Base-by-base conservation (phyloP, 2,888 invertebrate species). In the Branchipolynoe longqiensis region DNA sequence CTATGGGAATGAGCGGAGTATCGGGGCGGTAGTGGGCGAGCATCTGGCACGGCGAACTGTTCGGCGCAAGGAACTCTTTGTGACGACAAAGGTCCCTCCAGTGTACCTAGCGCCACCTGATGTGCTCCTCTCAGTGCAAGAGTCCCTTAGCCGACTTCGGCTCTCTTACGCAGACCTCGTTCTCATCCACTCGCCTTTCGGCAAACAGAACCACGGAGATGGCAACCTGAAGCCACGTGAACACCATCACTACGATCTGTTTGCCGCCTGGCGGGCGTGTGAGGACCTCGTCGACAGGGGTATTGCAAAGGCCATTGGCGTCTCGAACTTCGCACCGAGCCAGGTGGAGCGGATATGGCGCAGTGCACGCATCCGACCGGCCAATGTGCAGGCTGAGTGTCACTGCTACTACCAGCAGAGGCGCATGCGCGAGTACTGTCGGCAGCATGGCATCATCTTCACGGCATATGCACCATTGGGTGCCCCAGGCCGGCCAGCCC, bases 51-150 rank as follows among this genome's bases (percentile, higher is more conserved):
- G 41, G 36, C 31, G 48, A 28, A 69, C 14, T 31, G 25, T 69
- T 12, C 41, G 73, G 36, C 64, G 84, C 0, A 48, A 48, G 69
- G 69, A 84, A 6, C 22, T 84, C 6, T 84, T 84, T 31, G 41
- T 84, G 28, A 84, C 84, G 6, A 84, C 84, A 31, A 84, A 84
- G 33, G 54, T 84, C 4, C 84, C 84, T 0, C 84, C 84, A 0
- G 73, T 84, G 3, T 84, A 69, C 41, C 56, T 84, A 1, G 69
- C 33, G 36, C 36, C 48, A 14, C 12, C 33, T 1, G 84, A 84
- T 41, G n/a, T 69, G 28, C 12, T 40, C 8, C 1, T 28, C 1
- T 64, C 64, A 8, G 69, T 56, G 0, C n/a, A 69, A 28, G 31
- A 31, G 36, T 84, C 84, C 18, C 69, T 84, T 8, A 64, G 64